Percentiles rank a stretch among this genome's conserved stretches.
Evolutionary conservation across 2,888 invertebrate genomes (phyloP).

Genomic region (Mantis religiosa): DNA sequence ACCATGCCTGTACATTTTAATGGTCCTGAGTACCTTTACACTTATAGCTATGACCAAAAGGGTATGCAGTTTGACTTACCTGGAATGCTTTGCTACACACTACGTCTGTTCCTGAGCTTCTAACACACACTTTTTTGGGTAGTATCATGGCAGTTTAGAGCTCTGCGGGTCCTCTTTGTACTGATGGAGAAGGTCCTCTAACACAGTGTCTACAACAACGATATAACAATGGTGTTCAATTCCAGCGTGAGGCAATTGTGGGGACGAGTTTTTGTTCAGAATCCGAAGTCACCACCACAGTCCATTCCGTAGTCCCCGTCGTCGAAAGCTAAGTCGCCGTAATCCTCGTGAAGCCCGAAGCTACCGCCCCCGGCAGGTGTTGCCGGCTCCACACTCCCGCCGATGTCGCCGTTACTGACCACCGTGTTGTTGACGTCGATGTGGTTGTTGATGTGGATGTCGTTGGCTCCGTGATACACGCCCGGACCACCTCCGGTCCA

Average conservation of each 20-base stretch:
- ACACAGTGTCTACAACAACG: neutral
- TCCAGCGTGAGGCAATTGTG: neutral
- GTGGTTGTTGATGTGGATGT: constrained; percentile 30
- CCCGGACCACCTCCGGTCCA: constrained; percentile 28
- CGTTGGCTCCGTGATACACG: constrained; percentile 24
- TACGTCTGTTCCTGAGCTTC: neutral
- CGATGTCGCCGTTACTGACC: constrained; percentile 25
- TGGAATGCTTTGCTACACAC: neutral
- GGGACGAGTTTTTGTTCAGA: constrained; percentile 24
- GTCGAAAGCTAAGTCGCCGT: constrained; percentile 50
- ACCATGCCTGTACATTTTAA: no score
- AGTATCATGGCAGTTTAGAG: neutral
- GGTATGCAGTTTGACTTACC: neutral
- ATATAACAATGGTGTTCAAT: neutral
- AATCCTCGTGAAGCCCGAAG: constrained; percentile 66
- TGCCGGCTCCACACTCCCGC: neutral
- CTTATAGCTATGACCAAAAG: no score
- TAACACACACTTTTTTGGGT: neutral
- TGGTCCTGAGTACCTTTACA: no score
- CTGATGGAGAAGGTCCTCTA: neutral
- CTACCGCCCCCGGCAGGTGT: neutral
- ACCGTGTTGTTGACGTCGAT: constrained; percentile 32
- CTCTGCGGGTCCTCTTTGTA: neutral
- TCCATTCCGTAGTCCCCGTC: constrained; percentile 32
- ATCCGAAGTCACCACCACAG: constrained; percentile 33